Evolutionary conservation across 2,888 invertebrate genomes (phyloP), one percentile per base, ranked within the genome.

Genomic region (Drosophila merina): DNA sequence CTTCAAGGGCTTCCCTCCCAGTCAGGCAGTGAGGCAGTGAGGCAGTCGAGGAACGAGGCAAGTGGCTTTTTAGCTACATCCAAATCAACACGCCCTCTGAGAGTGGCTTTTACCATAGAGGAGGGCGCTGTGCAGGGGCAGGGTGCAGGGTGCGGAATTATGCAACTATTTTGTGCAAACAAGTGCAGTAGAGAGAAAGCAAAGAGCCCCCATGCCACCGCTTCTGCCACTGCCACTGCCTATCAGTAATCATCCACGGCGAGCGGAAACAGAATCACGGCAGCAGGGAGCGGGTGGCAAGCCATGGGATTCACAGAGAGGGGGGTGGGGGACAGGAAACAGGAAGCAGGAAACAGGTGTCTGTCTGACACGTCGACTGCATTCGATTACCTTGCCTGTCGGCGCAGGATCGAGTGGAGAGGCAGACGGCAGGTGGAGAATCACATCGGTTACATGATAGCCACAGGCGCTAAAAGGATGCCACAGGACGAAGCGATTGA

Each of bases 51-150:
- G 38, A 38, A 38, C 38, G 12, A 42, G 36, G 76, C 78, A 81
- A 83, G 82, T 83, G 86, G 83, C 86, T 80, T 86, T 82, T 82
- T 77, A 82, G 82, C 83, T 77, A 86, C 82, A 83, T 83, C 77
- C 79, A 75, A 82, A 79, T 79, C 82, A 83, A 80, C 84, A 86
- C 76, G 60, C 51, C 50, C 20, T 9, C 56, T 52, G 50, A 51
- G 75, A 85, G 82, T 85, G 79, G 81, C 81, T 82, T 85, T 85
- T 79, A 20, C 20, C 20, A 20, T 20, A 79, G 77, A 67, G 67
- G 57, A 4, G 28, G 28, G 28, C 1, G 14, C 14, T 14, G 14
- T 20, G 28, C 28, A 28, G 25, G 62, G 66, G 14, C 14, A 14
- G 26, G 44, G 30, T 30, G 28, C 6, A 1, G 76, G 75, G 79